Evolutionary conservation across 2,797 vertebrate species (phyloP).

Genomic region (Galagoides demidoff): DNA sequence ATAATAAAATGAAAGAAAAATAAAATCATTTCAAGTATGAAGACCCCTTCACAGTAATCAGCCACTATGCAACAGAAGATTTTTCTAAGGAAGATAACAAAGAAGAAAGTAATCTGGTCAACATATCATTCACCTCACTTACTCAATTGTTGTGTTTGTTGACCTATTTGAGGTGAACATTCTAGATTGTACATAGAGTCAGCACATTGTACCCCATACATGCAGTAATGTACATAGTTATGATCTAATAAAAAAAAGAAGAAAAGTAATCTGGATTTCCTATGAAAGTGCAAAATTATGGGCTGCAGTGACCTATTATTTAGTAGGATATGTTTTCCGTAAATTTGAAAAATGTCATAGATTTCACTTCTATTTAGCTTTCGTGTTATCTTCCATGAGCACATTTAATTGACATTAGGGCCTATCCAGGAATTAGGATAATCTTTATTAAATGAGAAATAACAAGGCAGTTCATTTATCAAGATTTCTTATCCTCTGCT

Average conservation of each 20-base stretch:
- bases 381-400: not conserved
- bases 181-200: no score
- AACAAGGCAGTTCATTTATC: not conserved
- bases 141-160: no score
- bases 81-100: not conserved
- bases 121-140: no score
- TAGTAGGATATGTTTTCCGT: not conserved
- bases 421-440: not conserved
- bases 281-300: not conserved
- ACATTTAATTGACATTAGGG: not conserved
- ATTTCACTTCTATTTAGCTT: not conserved
- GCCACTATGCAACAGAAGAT: not conserved
- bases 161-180: no score
- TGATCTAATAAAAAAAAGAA: not conserved
- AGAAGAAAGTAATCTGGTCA: not conserved
- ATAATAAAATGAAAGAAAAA: not conserved
- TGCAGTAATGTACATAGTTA: no score
- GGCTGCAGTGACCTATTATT: not conserved
- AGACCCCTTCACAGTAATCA: constrained; percentile 4
- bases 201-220: no score
- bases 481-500: not conserved
- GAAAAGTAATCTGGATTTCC: not conserved
- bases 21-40: not conserved
- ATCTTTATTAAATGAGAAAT: not conserved
- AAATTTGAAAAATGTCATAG: not conserved